Evolutionary conservation across 53 echinoderm and acorn worm genomes (phyloP), one percentile per base, ranked within the genome.

Genomic region (Holothuria scabra): DNA sequence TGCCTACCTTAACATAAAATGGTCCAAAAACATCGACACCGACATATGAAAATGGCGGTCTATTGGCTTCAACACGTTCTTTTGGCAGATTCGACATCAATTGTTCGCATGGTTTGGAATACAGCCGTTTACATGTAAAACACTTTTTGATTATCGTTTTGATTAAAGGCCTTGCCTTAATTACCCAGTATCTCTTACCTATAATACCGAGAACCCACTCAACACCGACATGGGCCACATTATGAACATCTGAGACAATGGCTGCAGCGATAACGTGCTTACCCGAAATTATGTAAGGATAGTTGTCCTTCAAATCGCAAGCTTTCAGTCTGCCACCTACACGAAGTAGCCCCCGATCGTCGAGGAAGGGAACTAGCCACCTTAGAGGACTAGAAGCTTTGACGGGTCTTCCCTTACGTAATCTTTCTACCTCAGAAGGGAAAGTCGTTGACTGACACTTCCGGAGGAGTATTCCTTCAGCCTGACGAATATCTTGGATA

Each of bases 21-120:
- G 61, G 84, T 10, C 87, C 91, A 67, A 87, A 90, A 12, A 61
- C 79, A 57, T 89, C 90, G 7, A 89, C 60, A 24, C 84, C 90
- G 16, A 70, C 74, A 49, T 49, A 31, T 31, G 76, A 34, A 28
- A 88, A 88, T 26, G 89, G 89, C 16, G 85, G 65, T 22, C 86
- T 46, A 29, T 59, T 44, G 31, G 46, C n/a, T n/a, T n/a, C n/a
- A n/a, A n/a, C n/a, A n/a, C n/a, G n/a, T n/a, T n/a, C n/a, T n/a
- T n/a, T n/a, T 65, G 89, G 89, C 20, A 86, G 80, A 74, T 85
- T 60, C 20, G 85, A 85, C 89, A 86, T 89, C 26, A 25, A 20
- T 66, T 89, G 89, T 18, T 8, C 30, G 8, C 23, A 19, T 1
- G 52, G 52, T 56, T n/a, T 61, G 18, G 67, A 74, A 58, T 30